Evolutionary conservation across 2,113 vertebrate genomes (phyloP), one percentile per base, ranked within the genome.

Genomic region (Mesitornis unicolor): DNA sequence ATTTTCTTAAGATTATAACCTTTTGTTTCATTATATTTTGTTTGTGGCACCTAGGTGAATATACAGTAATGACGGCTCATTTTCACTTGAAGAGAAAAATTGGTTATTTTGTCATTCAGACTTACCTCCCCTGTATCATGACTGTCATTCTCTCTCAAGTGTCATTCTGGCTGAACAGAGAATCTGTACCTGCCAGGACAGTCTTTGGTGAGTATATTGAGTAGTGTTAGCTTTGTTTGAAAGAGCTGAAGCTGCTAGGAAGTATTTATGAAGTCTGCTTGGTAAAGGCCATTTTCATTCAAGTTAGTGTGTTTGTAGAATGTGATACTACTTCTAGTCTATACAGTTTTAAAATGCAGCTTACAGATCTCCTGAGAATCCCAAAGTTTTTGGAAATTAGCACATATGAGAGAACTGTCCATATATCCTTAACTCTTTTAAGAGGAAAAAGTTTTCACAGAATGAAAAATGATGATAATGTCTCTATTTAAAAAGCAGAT

Each of bases 81-180:
- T 99, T 99, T 96, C 99, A 99, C 96, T 98, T 99, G 98, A 99
- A 99, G 98, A 99, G 99, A 98, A 99, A 99, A 98, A 99, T 99
- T 56, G 99, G 99, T 65, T 99, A 99, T 98, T 99, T 99, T 98
- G 99, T 99, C 96, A 99, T 99, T 97, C 99, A 99, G 98, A 99
- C 99, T 11, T 99, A 99, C 86, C 98, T 99, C 33, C 99, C 99
- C 11, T 99, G 99, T 96, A 99, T 99, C 98, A 99, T 99, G 99
- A 99, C 99, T 25, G 99, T 99, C 98, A 99, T 99, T 96, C 98
- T 99, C 36, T 99, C 99, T 85, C 99, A 99, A 98, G 99, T 99
- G 94, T 99, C 99, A 79, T 99, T 99, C 97, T 99, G 99, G 99
- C 96, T 99, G 60, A 99, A 99, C 95, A 98, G 99, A 98, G 99